A percentile compares a stretch with the other conserved stretches of the same genome.
Evolutionary conservation across 2,888 invertebrate species (phyloP).

Genomic region (Phrixothrix hirtus): DNA sequence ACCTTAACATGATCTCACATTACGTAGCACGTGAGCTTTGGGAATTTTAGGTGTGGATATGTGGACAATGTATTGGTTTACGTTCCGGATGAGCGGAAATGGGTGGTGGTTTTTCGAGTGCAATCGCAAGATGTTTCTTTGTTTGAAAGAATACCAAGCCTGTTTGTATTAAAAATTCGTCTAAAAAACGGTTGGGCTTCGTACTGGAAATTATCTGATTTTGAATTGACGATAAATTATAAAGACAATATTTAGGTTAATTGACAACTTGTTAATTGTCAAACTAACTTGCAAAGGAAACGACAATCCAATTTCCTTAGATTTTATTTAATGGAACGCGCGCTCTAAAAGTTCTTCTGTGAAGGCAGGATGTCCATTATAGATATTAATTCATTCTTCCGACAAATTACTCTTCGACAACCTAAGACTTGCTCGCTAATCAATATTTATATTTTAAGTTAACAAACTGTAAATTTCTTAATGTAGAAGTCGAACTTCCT

Average conservation of each 20-base stretch:
- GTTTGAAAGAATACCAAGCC: slow-evolving; percentile 10
- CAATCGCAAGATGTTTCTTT: slow-evolving; percentile 29
- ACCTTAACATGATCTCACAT: slow-evolving; percentile 23
- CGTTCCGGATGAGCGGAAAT: slow-evolving; percentile 44
- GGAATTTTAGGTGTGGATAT: slow-evolving; percentile 33
- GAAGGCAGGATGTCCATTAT: slow-evolving; percentile 24
- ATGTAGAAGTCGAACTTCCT: slow-evolving; percentile 13
- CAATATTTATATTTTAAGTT: slow-evolving; percentile 20
- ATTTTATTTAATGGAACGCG: slow-evolving; percentile 17
- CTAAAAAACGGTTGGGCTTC: neutral
- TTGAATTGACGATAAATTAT: neutral
- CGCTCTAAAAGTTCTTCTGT: slow-evolving; percentile 14
- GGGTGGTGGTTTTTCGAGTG: slow-evolving; percentile 47
- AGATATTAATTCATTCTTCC: slow-evolving; percentile 21
- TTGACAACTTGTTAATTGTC: slow-evolving; percentile 12
- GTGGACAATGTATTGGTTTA: slow-evolving; percentile 41
- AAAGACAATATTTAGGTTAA: neutral
- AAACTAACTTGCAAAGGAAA: slow-evolving; percentile 28
- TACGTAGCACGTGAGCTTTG: slow-evolving; percentile 31
- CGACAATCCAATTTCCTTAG: slow-evolving; percentile 33
- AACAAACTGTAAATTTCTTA: slow-evolving; percentile 1
- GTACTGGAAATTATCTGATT: neutral
- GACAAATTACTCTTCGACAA: slow-evolving; percentile 6
- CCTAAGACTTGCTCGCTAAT: slow-evolving; percentile 7
- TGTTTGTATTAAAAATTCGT: slow-evolving; percentile 3